Base-by-base conservation (phyloP, 2,797 vertebrate species). In the Danio aesculapii region DNA sequence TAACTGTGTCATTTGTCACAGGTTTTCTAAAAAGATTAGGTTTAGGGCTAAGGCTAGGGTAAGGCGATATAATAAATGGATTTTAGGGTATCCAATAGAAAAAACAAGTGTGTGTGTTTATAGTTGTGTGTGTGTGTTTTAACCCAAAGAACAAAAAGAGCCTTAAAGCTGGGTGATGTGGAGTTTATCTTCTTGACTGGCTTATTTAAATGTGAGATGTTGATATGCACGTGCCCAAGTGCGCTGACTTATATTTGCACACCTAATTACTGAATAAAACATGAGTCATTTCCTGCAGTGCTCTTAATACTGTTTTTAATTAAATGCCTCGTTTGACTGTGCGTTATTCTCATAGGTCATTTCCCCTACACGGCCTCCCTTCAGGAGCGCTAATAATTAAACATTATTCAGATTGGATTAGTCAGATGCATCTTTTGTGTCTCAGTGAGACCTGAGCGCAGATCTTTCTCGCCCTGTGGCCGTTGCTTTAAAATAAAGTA, bases 81-180 rank as follows among this genome's bases (percentile, higher is more conserved):
- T 30, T 30, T 30, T 30, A 30, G 3, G 3, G 30, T 30, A 30
- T 1, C 30, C 30, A 30, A 30, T 30, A 3, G 1, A 30, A 30
- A 30, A 30, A 30, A 30, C 30, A 30, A 30, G 30, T 30, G 83
- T 79, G 81, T 44, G 58, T 75, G n/a, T 82, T 13, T 71, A 49
- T 52, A 6, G 8, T 30, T 82, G 8, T 30, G n/a, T 85, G 80
- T 81, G 82, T 63, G 67, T 82, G 43, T 85, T 84, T 73, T 79
- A 75, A 81, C 85, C 66, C 71, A 63, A 84, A 87, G 83, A 83
- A 77, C 84, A 74, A 74, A 59, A 74, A 49, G 57, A 85, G 79
- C 83, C 91, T 87, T 66, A 10, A 47, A 91, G 89, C 90, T 59
- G 75, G 74, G 87, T 86, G 81, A 84, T 77, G 83, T 73, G 82